Conservation (phyloP, 2,888 invertebrate genomes). For the Drosophila testacea region DNA sequence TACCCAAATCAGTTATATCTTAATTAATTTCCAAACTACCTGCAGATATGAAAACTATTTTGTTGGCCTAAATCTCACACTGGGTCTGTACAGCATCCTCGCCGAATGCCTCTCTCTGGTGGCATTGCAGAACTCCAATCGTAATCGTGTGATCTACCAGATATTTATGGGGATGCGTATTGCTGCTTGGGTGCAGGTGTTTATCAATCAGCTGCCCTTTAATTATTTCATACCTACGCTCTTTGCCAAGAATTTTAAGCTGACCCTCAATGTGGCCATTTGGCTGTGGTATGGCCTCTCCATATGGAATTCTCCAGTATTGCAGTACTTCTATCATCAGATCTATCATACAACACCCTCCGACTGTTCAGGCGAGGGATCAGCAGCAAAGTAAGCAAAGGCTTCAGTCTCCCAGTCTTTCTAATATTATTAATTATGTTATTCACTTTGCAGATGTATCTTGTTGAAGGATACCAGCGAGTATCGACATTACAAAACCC, state of each 20-base stretch:
- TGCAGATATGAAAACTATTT: slow-evolving; percentile 85
- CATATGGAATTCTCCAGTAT: slow-evolving; percentile 85
- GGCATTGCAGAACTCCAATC: slow-evolving; percentile 82
- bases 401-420: not conserved
- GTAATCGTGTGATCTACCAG: slow-evolving; percentile 82
- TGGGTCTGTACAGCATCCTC: slow-evolving; percentile 83
- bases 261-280: slow-evolving; percentile 82
- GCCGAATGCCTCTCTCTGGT: slow-evolving; percentile 82
- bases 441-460: slow-evolving; percentile 77
- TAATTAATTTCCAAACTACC: not conserved
- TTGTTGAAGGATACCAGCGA: slow-evolving; percentile 84
- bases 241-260: slow-evolving; percentile 84
- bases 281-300: slow-evolving; percentile 85
- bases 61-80: slow-evolving; percentile 83
- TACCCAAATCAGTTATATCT: not conserved
- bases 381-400: slow-evolving; percentile 81
- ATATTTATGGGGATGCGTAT: slow-evolving; percentile 83
- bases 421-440: not conserved
- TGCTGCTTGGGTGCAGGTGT: slow-evolving; percentile 84
- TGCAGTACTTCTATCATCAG: slow-evolving; percentile 85
- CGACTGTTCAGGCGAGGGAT: slow-evolving; percentile 84
- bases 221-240: slow-evolving; percentile 85
- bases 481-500: slow-evolving; percentile 83
- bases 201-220: slow-evolving; percentile 84
- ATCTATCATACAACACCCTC: slow-evolving; percentile 84